A percentile compares a stretch with the other conserved stretches of the same genome.
These are phyloP conservation scores for Lasioglossum morio DNA, from an alignment of 2,888 invertebrate species.

Conservation along the genomic window DNA sequence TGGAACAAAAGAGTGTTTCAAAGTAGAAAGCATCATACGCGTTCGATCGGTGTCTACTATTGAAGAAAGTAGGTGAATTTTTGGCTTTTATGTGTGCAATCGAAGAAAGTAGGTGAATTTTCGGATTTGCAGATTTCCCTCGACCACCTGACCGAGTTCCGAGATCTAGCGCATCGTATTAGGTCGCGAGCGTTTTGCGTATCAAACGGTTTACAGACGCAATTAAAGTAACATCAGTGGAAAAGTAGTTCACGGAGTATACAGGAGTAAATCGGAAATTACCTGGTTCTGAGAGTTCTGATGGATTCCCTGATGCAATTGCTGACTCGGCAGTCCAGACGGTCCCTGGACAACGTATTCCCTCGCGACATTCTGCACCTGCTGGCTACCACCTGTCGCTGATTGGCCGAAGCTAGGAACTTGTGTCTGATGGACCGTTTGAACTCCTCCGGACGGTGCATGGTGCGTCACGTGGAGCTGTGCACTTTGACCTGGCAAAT, in stretches of 20 bases:
- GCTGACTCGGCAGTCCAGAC: slow-evolving; percentile 72
- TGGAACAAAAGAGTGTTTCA: background rate
- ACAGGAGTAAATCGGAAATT: slow-evolving; percentile 31
- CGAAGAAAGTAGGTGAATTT: background rate
- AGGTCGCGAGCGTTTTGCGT: background rate
- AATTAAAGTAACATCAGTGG: slow-evolving; percentile 7
- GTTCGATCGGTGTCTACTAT: background rate
- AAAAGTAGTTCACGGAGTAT: slow-evolving; percentile 5
- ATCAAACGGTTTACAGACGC: slow-evolving; percentile 4
- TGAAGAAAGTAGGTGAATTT: background rate
- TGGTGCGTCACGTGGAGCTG: slow-evolving; percentile 82
- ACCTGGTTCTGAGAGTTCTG: slow-evolving; percentile 74
- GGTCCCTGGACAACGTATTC: slow-evolving; percentile 78
- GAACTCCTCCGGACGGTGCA: slow-evolving; percentile 80
- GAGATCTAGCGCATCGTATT: background rate
- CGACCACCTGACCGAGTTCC: background rate
- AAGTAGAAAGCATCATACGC: background rate
- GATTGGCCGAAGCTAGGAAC: slow-evolving; percentile 78
- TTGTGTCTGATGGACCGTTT: slow-evolving; percentile 83
- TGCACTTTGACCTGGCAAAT: slow-evolving; percentile 81
- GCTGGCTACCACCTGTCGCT: slow-evolving; percentile 69
- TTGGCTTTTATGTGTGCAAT: background rate
- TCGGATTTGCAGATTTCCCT: background rate
- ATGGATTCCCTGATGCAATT: slow-evolving; percentile 77
- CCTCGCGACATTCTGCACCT: slow-evolving; percentile 75